These are phyloP conservation scores for Fragum fragum DNA, from an alignment of 2,888 invertebrate genomes.

Conservation along the genomic window DNA sequence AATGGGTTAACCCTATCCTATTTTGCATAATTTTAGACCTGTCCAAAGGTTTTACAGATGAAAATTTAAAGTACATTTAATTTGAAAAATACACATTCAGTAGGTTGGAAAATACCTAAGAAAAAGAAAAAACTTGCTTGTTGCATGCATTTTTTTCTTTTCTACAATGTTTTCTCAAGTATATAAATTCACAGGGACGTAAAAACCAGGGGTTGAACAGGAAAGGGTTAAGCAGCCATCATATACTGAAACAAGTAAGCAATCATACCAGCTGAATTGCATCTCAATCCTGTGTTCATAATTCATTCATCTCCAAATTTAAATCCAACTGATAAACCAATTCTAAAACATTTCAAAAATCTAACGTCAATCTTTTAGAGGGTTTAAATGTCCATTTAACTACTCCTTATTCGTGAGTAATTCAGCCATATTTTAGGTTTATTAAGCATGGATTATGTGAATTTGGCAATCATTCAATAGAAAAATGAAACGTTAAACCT, in stretches of 20 bases:
- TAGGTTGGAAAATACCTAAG: too few species aligned
- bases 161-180: too few species aligned
- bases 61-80: too few species aligned
- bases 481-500: slow-evolving; percentile 32
- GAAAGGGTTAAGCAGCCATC: too few species aligned
- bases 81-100: too few species aligned
- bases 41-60: too few species aligned
- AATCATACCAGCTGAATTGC: slow-evolving; percentile 9
- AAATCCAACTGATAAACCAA: neutral
- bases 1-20: too few species aligned
- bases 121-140: too few species aligned
- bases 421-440: slow-evolving; percentile 21
- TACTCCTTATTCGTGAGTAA: slow-evolving; percentile 24
- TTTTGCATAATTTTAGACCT: too few species aligned
- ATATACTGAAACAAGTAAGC: neutral
- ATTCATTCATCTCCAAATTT: neutral
- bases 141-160: too few species aligned
- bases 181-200: too few species aligned
- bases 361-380: neutral
- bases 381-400: slow-evolving; percentile 15
- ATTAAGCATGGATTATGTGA: slow-evolving; percentile 19
- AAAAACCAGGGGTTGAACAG: too few species aligned
- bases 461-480: slow-evolving; percentile 20
- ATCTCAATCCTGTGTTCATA: slow-evolving; percentile 7
- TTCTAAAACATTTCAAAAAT: neutral